A percentile compares a stretch with the other conserved stretches of the same genome.
Conservation (phyloP, 2,113 vertebrate species). For the Amphiprion percula region DNA sequence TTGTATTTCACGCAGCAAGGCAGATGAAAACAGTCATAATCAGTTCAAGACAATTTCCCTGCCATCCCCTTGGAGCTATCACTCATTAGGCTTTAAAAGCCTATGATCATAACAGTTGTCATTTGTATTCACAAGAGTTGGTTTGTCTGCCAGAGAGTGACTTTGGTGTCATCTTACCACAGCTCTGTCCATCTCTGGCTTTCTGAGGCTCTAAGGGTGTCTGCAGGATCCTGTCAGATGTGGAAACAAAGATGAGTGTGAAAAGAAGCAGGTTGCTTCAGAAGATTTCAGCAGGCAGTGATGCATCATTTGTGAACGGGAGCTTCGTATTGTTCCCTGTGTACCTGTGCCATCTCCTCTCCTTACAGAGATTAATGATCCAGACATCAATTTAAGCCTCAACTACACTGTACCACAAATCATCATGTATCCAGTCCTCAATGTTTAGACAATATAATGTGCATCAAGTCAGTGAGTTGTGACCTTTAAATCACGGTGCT, state of each 20-base stretch:
- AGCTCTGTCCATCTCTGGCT: slow-evolving; percentile 1
- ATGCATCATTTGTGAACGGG: slow-evolving; percentile 41
- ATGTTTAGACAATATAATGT: slow-evolving; percentile 25
- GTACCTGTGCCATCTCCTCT: slow-evolving; percentile 23
- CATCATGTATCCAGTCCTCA: slow-evolving; percentile 35
- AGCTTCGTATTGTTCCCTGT: slow-evolving; percentile 30
- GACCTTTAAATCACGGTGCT: slow-evolving; percentile 20
- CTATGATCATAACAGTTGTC: not conserved
- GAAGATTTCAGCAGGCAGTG: not conserved
- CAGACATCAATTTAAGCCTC: slow-evolving; percentile 11
- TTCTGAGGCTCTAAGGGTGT: slow-evolving; percentile 12
- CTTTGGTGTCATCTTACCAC: slow-evolving; percentile 21
- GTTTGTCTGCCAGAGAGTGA: slow-evolving; percentile 24
- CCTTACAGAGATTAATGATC: slow-evolving; percentile 67
- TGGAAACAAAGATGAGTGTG: slow-evolving; percentile 35
- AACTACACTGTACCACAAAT: slow-evolving; percentile 20
- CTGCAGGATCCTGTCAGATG: slow-evolving; percentile 32
- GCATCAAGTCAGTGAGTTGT: slow-evolving; percentile 27
- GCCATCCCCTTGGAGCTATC: slow-evolving; percentile 1
- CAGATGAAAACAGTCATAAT: not conserved
- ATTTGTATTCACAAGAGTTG: slow-evolving; percentile 18
- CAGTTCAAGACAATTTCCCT: slow-evolving; percentile 1
- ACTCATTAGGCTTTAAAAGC: slow-evolving; percentile 11
- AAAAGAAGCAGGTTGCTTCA: not conserved
- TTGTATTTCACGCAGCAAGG: not conserved